These are phyloP conservation scores for Athalia rosae DNA, from an alignment of 2,888 invertebrate genomes.

Conservation along the genomic window DNA sequence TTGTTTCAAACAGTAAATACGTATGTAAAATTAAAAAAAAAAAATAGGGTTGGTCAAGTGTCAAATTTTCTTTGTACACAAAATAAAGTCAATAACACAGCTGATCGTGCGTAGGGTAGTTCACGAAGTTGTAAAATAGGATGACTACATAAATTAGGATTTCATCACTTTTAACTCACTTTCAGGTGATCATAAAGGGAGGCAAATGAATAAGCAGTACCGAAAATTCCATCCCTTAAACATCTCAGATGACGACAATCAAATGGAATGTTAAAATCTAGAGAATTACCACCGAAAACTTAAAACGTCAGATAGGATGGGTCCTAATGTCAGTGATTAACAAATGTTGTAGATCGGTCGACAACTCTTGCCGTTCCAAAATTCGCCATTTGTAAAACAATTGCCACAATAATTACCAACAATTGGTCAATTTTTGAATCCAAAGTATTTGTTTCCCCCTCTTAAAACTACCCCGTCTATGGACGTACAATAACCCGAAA, in stretches of 20 bases:
- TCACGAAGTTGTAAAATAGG: too few species aligned
- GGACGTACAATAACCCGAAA: too few species aligned
- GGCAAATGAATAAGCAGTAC: slow-evolving; percentile 12
- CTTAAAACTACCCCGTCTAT: too few species aligned
- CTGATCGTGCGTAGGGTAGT: slow-evolving; percentile 1
- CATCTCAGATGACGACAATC: slow-evolving; percentile 27
- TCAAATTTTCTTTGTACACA: background rate
- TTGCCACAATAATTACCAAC: too few species aligned
- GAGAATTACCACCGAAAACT: background rate
- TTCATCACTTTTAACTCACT: slow-evolving; percentile 19
- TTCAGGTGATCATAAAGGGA: background rate
- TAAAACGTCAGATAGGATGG: slow-evolving; percentile 1
- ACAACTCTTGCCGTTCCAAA: too few species aligned
- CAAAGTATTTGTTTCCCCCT: too few species aligned
- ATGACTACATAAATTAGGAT: background rate
- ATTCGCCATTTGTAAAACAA: too few species aligned
- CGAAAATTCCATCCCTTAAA: slow-evolving; percentile 3
- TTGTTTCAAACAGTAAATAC: background rate
- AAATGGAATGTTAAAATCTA: background rate
- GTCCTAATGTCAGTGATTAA: too few species aligned
- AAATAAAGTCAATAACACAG: slow-evolving; percentile 12
- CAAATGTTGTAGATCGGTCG: too few species aligned
- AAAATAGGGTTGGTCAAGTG: slow-evolving; percentile 8
- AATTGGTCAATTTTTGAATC: too few species aligned
- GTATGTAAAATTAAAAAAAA: background rate